These are phyloP conservation scores for Esox lucius DNA, from an alignment of 2,797 vertebrate genomes.

Conservation along the genomic window DNA sequence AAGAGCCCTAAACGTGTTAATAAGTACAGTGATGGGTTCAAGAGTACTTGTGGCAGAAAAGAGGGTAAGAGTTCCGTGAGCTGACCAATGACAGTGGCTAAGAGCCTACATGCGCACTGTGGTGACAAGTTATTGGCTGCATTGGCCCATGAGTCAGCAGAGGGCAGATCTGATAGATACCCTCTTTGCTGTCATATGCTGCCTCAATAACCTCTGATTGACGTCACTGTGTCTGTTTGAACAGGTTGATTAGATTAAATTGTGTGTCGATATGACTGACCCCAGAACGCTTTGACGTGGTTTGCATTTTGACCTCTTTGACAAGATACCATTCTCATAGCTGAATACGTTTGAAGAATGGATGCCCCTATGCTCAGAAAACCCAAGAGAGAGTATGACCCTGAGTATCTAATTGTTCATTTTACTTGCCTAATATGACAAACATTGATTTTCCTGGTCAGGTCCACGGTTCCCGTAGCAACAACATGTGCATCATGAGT, in stretches of 20 bases:
- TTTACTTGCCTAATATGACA: neutral
- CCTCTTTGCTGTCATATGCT: too few species aligned
- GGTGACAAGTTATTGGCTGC: conserved; percentile 20
- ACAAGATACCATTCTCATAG: neutral
- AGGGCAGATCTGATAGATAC: conserved; percentile 14
- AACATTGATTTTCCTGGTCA: conserved; percentile 43
- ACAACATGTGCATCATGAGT: conserved; percentile 92
- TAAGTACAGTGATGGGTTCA: conserved; percentile 31
- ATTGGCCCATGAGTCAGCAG: neutral
- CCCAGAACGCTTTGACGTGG: conserved; percentile 7
- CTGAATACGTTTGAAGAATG: neutral
- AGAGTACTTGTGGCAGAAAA: conserved; percentile 4
- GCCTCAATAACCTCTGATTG: conserved; percentile 10
- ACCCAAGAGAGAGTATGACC: neutral
- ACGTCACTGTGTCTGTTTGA: conserved; percentile 28
- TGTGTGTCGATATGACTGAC: conserved; percentile 3
- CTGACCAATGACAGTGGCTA: conserved; percentile 20
- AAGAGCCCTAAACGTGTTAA: conserved; percentile 46
- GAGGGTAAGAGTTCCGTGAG: conserved; percentile 25
- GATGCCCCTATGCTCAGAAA: neutral
- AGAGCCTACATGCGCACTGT: conserved; percentile 10
- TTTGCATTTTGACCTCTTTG: conserved; percentile 13
- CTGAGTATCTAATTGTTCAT: neutral
- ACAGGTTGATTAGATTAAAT: conserved; percentile 9
- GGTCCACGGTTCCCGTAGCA: conserved; percentile 92